Percentiles rank a stretch among this genome's conserved stretches.
Evolutionary conservation across 2,888 invertebrate species (phyloP).

Genomic region (Mesorhabditis sp.): DNA sequence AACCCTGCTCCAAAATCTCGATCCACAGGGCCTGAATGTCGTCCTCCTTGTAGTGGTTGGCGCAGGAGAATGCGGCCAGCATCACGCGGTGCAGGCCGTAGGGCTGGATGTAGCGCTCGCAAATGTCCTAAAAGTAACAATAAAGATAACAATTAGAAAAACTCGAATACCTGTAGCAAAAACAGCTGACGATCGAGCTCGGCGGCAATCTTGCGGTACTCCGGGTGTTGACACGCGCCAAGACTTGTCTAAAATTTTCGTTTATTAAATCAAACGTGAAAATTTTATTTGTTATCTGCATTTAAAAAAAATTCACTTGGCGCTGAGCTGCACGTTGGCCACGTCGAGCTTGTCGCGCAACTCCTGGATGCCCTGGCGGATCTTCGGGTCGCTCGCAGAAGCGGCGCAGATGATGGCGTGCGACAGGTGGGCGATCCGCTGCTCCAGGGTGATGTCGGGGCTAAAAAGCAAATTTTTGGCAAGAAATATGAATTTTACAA

Average conservation of each 20-base stretch:
- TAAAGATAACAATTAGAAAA: background rate
- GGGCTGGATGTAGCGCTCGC: constrained; percentile 15
- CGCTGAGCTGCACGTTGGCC: constrained; percentile 69
- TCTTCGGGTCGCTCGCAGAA: constrained; percentile 64
- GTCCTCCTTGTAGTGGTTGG: constrained; percentile 82
- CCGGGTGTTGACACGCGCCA: constrained; percentile 19
- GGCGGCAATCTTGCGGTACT: constrained; percentile 17
- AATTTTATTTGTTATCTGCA: background rate
- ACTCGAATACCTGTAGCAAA: constrained; percentile 19
- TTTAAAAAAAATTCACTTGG: constrained; percentile 23
- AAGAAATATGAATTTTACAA: background rate
- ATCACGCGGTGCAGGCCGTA: constrained; percentile 71
- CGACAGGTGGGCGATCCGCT: constrained; percentile 84
- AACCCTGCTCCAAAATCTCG: constrained; percentile 69
- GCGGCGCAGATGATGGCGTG: constrained; percentile 92
- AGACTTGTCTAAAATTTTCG: constrained; percentile 16
- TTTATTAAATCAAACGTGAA: constrained; percentile 10
- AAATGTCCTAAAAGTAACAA: constrained; percentile 9
- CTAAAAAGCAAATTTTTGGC: constrained; percentile 62
- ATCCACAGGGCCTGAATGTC: constrained; percentile 87
- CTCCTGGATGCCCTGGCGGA: constrained; percentile 77
- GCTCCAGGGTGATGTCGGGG: constrained; percentile 72
- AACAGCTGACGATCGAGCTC: constrained; percentile 26
- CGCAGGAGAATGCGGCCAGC: constrained; percentile 87
- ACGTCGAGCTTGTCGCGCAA: constrained; percentile 90